Base-by-base conservation (phyloP, 2,797 vertebrate genomes). In the Sebastes minor region DNA sequence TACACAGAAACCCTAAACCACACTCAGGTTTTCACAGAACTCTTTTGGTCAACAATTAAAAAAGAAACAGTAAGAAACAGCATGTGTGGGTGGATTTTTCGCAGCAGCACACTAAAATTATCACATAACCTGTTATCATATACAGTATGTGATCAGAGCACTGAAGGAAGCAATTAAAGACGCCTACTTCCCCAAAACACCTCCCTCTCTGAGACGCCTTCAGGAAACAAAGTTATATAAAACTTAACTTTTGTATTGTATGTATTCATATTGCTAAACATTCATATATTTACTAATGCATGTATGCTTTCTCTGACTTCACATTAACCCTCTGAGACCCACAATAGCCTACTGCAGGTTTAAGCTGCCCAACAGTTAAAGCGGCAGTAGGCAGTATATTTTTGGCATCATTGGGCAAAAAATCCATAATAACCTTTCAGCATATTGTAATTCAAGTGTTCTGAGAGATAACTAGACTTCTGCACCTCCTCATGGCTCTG, bases 371-470 rank as follows among this genome's bases (percentile, higher is more conserved):
- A 42, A 14, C 38, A 42, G 38, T 38, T 38, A 38, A 42, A 42
- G 38, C 0, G 0, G 38, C 38, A 14, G 38, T 38, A 14, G 38
- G 13, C 35, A 14, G 35, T 38, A 14, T 42, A 14, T 42, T 2
- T 42, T 42, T 42, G 38, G 5, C 2, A 14, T 38, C 35, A 42
- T 6, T 42, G 38, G 38, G 38, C 13, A 42, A 42, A 42, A 42
- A 42, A 0, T 1, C 13, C 38, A 42, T 38, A 38, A 38, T 0
- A 38, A 38, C 38, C 38, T 14, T 42, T 42, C 13, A 42, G 38
- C 38, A 14, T 0, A 6, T 42, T 42, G 5, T 42, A 42, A 42
- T 42, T 42, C 5, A 42, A 42, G 38, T 42, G 5, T 14, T 42
- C 13, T 42, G 38, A 42, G 38, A 42, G 38, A 42, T 6, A 42